These are phyloP conservation scores for Drosophila buzzatii DNA, from an alignment of 2,888 invertebrate genomes.

Conservation along the genomic window DNA sequence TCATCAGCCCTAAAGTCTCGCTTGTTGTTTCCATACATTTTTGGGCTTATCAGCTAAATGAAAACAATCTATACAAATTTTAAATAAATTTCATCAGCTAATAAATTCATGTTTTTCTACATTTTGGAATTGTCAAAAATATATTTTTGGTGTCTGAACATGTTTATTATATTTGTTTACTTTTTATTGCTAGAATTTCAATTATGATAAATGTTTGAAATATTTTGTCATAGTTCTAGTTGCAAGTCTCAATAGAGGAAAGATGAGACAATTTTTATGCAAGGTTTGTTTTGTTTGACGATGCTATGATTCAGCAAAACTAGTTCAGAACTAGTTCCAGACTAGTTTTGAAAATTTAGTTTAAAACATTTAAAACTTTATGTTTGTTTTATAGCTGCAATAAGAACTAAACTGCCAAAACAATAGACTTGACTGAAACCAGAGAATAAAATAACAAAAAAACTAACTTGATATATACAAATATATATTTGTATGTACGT, in stretches of 20 bases:
- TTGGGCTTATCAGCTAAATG: neutral
- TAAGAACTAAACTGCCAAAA: neutral
- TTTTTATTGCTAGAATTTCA: neutral
- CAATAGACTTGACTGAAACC: neutral
- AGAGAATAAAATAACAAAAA: conserved; percentile 9
- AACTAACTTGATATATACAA: conserved; percentile 14
- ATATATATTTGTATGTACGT: neutral
- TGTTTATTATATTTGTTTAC: neutral
- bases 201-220: neutral
- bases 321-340: conserved; percentile 14
- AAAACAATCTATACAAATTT: neutral
- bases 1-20: neutral
- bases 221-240: too few relatives aligned
- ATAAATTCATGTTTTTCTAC: neutral
- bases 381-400: conserved; percentile 5
- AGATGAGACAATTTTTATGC: neutral
- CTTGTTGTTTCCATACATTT: neutral
- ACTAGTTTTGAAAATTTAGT: neutral
- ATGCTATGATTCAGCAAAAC: neutral
- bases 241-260: neutral
- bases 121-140: neutral
- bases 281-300: neutral
- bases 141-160: neutral
- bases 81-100: neutral
- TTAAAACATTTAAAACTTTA: neutral